Base-by-base conservation (phyloP, 2,888 invertebrate species). In the Protonemura montana region DNA sequence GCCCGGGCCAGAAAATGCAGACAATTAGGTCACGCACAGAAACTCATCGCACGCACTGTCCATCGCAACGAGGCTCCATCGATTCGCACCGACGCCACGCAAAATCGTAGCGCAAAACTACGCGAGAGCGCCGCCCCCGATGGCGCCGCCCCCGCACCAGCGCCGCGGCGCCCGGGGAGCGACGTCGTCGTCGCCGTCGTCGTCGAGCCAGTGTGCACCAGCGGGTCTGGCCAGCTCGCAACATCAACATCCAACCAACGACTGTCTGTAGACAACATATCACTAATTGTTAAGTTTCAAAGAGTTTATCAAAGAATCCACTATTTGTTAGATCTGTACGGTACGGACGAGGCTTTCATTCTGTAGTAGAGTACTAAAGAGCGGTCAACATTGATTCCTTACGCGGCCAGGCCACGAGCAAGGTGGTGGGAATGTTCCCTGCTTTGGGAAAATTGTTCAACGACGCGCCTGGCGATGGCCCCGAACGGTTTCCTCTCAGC, bases 401-500 rank as follows among this genome's bases (percentile, higher is more conserved):
- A 76, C 59, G 84, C 21, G 26, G 27, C 5, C 84, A 84, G 84
- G 84, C 84, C 59, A 76, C 76, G 16, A 76, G 28, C 76, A 84
- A 84, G 84, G 27, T 84, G 28, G 59, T 28, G 26, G 59, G 59
- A 13, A 26, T 84, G 29, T 84, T 84, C 21, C 84, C 84, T 28
- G 59, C 25, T 13, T 27, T 84, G 84, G 26, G 29, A 6, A 59
- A 84, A 76, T 27, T 84, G 26, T 84, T 84, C 76, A 76, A 84
- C 26, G 84, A 84, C 28, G 84, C 84, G 59, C 86, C 59, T 28
- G 16, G 27, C 25, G 16, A 35, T 2, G 76, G 59, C 76, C 26
- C 26, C 28, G 26, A 84, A 27, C n/a, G 82, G 78, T 86, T 85
- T 87, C 83, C 78, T 85, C 87, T 88, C 27, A 86, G 86, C 86